phyloP scores from a whole-genome alignment of 2,113 vertebrate species.

The Marmota monax region DNA sequence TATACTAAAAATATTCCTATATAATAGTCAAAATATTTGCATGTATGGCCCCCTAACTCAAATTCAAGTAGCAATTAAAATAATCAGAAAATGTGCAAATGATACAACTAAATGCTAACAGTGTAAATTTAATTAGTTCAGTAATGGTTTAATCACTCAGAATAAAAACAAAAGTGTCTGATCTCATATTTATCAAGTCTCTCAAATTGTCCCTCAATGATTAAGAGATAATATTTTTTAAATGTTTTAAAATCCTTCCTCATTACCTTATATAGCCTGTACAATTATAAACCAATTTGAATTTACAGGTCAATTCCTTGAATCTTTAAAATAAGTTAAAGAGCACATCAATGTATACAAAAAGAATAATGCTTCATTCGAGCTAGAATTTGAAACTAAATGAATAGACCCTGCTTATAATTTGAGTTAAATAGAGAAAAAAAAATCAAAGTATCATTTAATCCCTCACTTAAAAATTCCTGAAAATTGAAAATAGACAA shows the following conservation, averaged over 20 bases:
- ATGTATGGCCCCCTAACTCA: background rate
- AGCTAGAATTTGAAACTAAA: conserved; percentile 18
- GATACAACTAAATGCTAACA: background rate
- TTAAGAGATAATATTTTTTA: background rate
- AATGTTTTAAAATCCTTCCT: background rate
- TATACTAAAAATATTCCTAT: background rate
- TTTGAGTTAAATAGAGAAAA: background rate
- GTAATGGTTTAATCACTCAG: background rate
- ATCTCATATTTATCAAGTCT: background rate
- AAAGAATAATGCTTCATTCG: background rate
- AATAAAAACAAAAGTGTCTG: background rate
- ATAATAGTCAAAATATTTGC: background rate
- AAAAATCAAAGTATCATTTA: background rate
- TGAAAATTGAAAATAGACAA: background rate
- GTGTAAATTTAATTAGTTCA: background rate
- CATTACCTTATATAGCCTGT: background rate
- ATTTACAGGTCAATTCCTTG: background rate
- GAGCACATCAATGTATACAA: background rate
- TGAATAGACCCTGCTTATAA: background rate
- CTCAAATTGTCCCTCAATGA: conserved; percentile 8
- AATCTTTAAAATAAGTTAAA: conserved; percentile 48
- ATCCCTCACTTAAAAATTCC: background rate
- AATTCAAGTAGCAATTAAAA: conserved; percentile 4
- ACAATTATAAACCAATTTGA: background rate
- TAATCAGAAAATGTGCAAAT: conserved; percentile 10